Conservation (phyloP, 2,797 vertebrate genomes). For the Pogonophryne albipinna region DNA sequence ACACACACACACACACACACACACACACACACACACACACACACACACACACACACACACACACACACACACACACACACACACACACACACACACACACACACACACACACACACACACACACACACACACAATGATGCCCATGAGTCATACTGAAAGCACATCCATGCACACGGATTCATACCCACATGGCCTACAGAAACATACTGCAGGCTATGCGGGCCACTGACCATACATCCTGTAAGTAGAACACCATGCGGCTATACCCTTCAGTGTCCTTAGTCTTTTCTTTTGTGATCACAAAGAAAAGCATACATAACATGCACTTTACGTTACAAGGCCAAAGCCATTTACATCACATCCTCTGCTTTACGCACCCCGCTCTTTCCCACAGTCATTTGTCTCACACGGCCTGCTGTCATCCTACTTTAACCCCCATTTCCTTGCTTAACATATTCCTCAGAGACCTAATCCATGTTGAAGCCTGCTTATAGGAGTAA, state of each 20-base stretch:
- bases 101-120: slow-evolving; percentile 11
- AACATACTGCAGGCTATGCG: slow-evolving; percentile 44
- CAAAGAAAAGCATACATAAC: slow-evolving; percentile 37
- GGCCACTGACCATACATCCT: slow-evolving; percentile 70
- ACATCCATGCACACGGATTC: slow-evolving; percentile 18
- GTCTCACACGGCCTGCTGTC: slow-evolving; percentile 35
- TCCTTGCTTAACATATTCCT: slow-evolving; percentile 24
- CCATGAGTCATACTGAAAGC: slow-evolving; percentile 46
- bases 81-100: slow-evolving; percentile 4
- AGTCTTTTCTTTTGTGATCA: slow-evolving; percentile 54
- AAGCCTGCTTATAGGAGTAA: slow-evolving; percentile 19
- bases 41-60: background rate
- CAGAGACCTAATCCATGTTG: slow-evolving; percentile 25
- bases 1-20: slow-evolving; percentile 16
- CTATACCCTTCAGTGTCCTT: slow-evolving; percentile 37
- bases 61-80: slow-evolving; percentile 1
- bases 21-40: slow-evolving; percentile 20
- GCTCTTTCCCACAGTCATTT: slow-evolving; percentile 58
- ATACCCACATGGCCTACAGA: slow-evolving; percentile 16
- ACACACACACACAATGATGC: slow-evolving; percentile 25
- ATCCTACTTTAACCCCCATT: slow-evolving; percentile 39
- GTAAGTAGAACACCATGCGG: slow-evolving; percentile 29
- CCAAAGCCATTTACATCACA: slow-evolving; percentile 49
- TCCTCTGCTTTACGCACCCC: slow-evolving; percentile 33
- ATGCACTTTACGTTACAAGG: slow-evolving; percentile 49